Percentiles rank a stretch among this genome's conserved stretches.
These are phyloP conservation scores for Ichneumoninae sp. DNA, from an alignment of 2,888 invertebrate genomes.

Conservation along the genomic window DNA sequence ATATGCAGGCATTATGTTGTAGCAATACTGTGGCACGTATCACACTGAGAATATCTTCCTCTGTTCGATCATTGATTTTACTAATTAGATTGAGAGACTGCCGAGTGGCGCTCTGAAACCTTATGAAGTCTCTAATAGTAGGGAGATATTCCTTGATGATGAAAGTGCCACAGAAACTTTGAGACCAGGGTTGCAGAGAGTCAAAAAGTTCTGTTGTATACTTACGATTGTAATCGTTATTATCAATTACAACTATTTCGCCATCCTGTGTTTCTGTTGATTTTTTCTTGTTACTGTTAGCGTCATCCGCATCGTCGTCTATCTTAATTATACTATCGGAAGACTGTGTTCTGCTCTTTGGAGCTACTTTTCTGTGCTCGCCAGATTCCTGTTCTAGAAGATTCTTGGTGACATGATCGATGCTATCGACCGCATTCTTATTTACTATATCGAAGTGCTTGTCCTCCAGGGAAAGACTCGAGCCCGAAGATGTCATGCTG, in stretches of 20 bases:
- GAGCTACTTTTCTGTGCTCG: conserved; percentile 36
- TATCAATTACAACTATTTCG: conserved; percentile 57
- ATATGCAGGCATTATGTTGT: conserved; percentile 75
- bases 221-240: conserved; percentile 56
- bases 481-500: conserved; percentile 62
- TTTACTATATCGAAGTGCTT: conserved; percentile 62
- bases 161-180: neutral
- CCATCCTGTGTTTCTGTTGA: conserved; percentile 61
- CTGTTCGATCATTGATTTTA: conserved; percentile 71
- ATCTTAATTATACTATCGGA: neutral
- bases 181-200: neutral
- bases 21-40: conserved; percentile 15
- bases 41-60: conserved; percentile 17
- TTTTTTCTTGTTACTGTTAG: conserved; percentile 46
- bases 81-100: conserved; percentile 73
- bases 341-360: neutral
- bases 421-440: conserved; percentile 18
- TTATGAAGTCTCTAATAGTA: conserved; percentile 64
- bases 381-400: conserved; percentile 65
- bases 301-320: conserved; percentile 36
- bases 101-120: conserved; percentile 70
- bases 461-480: conserved; percentile 58
- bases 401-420: conserved; percentile 49
- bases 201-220: neutral
- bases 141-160: neutral